Evolutionary conservation across 2,888 invertebrate species (phyloP).

Genomic region (Troides aeacus): DNA sequence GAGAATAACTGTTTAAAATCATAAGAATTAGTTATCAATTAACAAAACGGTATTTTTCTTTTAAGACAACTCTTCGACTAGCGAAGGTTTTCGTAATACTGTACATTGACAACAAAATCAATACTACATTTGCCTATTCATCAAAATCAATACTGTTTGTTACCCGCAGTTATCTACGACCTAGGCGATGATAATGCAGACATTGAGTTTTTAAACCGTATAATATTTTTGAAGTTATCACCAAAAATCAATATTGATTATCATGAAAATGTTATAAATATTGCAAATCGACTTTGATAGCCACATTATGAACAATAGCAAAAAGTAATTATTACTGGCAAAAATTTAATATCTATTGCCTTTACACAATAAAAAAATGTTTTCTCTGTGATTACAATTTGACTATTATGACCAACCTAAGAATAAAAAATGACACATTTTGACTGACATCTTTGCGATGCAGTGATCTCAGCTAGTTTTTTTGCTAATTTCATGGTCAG

Average conservation of each 20-base stretch:
- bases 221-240: background rate
- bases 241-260: no score
- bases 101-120: background rate
- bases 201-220: background rate
- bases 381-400: slow-evolving; percentile 5
- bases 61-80: no score
- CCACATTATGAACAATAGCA: background rate
- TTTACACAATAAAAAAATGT: background rate
- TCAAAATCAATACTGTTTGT: background rate
- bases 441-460: slow-evolving; percentile 35
- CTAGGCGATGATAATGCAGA: background rate
- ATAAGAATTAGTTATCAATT: background rate
- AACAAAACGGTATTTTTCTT: background rate
- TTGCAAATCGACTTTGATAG: background rate
- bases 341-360: background rate
- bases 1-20: no score
- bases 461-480: slow-evolving; percentile 39
- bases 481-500: slow-evolving; percentile 72
- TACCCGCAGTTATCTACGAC: no score
- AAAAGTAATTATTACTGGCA: background rate
- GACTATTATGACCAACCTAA: slow-evolving; percentile 21
- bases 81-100: background rate
- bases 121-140: background rate
- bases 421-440: slow-evolving; percentile 28
- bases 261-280: no score